Evolutionary conservation across 2,888 invertebrate species (phyloP).

Genomic region (Brachynemurus nebulosus): DNA sequence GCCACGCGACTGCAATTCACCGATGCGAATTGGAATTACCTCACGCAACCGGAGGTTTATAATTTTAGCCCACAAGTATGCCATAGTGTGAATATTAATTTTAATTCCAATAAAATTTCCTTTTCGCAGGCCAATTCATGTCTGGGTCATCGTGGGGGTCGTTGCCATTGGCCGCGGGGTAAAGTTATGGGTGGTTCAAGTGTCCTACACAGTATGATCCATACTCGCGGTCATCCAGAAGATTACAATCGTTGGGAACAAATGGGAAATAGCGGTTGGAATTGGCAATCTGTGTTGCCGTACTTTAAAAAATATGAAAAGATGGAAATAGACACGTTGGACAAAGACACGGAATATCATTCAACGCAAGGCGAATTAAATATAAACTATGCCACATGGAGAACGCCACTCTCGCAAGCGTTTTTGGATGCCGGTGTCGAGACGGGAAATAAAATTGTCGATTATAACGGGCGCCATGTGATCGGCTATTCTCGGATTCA

Average conservation of each 20-base stretch:
- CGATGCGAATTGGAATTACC: slow-evolving; percentile 44
- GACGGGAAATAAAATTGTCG: slow-evolving; percentile 77
- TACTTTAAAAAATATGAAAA: slow-evolving; percentile 82
- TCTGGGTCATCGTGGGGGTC: slow-evolving; percentile 66
- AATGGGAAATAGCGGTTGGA: slow-evolving; percentile 80
- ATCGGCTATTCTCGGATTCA: slow-evolving; percentile 79
- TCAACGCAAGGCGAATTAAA: slow-evolving; percentile 60
- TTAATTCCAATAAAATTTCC: too few relatives aligned
- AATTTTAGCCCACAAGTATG: background rate
- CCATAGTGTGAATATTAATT: too few relatives aligned
- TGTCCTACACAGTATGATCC: slow-evolving; percentile 82
- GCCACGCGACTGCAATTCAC: slow-evolving; percentile 48
- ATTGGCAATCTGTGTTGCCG: slow-evolving; percentile 62
- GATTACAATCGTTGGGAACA: slow-evolving; percentile 82
- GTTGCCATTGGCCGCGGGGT: slow-evolving; percentile 82
- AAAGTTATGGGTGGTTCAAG: slow-evolving; percentile 80
- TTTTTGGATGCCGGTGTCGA: slow-evolving; percentile 83
- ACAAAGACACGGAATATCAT: slow-evolving; percentile 56
- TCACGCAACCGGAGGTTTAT: slow-evolving; percentile 29
- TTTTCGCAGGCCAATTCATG: slow-evolving; percentile 68
- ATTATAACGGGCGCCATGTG: slow-evolving; percentile 74
- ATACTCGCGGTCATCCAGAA: slow-evolving; percentile 72
- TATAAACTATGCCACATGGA: slow-evolving; percentile 63
- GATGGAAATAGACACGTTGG: slow-evolving; percentile 77
- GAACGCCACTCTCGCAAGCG: slow-evolving; percentile 71